Evolutionary conservation across 2,113 vertebrate species (phyloP), one percentile per base, ranked within the genome.

Genomic region (Siphamia tubifer): DNA sequence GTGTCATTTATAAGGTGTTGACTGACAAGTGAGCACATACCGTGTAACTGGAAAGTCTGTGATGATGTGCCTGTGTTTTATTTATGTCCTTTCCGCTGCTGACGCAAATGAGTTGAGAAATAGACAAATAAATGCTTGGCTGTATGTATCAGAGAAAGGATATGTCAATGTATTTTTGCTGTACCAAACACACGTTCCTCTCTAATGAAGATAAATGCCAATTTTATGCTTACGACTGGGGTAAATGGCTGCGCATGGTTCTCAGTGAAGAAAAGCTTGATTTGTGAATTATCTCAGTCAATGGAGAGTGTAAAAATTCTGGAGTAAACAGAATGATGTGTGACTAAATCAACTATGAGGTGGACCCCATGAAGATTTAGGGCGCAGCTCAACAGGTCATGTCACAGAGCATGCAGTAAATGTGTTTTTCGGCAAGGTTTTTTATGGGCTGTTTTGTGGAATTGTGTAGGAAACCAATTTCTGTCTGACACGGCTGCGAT

Each of bases 11-110:
- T 21, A 67, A 49, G 54, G 57, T 45, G 56, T 12, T 71, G 72
- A 77, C 71, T 79, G 83, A 83, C 69, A 74, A 48, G 65, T 5
- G 35, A 78, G 73, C 60, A 49, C 54, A 82, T 6, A 20, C 52
- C n/a, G 13, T 55, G 40, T 62, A 74, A 68, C 51, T 62, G 65
- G 64, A 51, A 49, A 35, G 39, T 58, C 57, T 66, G 44, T 36
- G 52, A 81, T 64, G 52, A 68, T 32, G 20, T 16, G 47, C 51
- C 16, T 15, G 39, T 17, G 19, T 61, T 71, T 79, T 48, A 25
- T 77, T 73, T 32, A 16, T 24, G 20, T 17, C 55, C 36, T 48
- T 43, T 53, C 48, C 21, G 17, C 75, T 49, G 65, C 65, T 40
- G 57, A 70, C 65, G 73, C 48, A 58, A 79, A 74, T 57, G 38